Conservation (phyloP, 2,888 invertebrate species). For the Papilio protenor region DNA sequence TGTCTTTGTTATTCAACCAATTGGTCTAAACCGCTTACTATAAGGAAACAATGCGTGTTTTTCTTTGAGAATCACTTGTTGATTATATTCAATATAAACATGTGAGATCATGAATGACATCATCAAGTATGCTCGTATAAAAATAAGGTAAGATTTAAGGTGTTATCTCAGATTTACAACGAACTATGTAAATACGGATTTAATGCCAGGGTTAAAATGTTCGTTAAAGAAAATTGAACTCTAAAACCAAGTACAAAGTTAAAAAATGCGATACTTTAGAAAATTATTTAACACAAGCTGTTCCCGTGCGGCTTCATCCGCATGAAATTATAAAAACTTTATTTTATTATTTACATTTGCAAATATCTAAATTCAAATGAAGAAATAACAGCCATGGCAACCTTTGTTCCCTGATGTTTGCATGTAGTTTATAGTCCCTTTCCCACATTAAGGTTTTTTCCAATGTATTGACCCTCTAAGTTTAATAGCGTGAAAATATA, state of each 20-base stretch:
- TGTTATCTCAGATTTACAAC: constrained; percentile 18
- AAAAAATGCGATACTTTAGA: not conserved
- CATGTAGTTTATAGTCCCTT: too few species aligned
- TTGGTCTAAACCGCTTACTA: not conserved
- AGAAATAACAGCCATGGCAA: too few species aligned
- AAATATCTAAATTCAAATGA: too few species aligned
- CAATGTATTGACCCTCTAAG: too few species aligned
- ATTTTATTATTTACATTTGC: too few species aligned
- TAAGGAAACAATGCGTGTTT: constrained; percentile 7
- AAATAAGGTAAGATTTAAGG: constrained; percentile 6
- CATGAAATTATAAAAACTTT: too few species aligned
- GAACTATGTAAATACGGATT: not conserved
- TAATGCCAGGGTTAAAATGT: not conserved
- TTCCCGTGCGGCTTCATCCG: too few species aligned
- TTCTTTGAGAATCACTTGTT: constrained; percentile 11
- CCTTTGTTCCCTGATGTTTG: too few species aligned
- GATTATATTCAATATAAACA: not conserved
- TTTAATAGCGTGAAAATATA: too few species aligned
- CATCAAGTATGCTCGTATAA: constrained; percentile 9
- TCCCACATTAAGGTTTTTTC: too few species aligned
- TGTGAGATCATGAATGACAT: constrained; percentile 23
- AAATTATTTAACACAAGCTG: too few species aligned
- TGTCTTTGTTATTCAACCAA: not conserved
- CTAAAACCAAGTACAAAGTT: not conserved
- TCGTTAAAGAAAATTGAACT: not conserved